A percentile compares a stretch with the other conserved stretches of the same genome.
These are phyloP conservation scores for Falco novaeseelandiae DNA, from an alignment of 2,797 vertebrate species.

Conservation along the genomic window DNA sequence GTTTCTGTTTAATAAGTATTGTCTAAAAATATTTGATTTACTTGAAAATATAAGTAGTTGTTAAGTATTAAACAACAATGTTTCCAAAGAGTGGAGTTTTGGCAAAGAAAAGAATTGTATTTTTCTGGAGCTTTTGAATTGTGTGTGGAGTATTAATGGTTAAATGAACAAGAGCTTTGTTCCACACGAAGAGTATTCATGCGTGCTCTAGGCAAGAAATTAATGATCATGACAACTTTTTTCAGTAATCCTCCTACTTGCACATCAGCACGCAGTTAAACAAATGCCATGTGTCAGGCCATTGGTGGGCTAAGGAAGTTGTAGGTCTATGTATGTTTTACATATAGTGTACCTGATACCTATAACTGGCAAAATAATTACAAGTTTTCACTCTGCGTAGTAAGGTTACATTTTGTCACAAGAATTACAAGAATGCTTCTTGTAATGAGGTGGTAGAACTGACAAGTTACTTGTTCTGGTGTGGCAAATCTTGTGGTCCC, in stretches of 20 bases:
- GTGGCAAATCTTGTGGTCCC: background rate
- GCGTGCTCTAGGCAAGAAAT: background rate
- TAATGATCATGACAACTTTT: background rate
- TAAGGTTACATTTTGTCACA: background rate
- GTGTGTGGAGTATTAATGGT: background rate
- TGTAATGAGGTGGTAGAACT: background rate
- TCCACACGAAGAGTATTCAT: background rate
- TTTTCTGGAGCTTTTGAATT: background rate
- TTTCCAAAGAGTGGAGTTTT: background rate
- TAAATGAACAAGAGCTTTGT: background rate
- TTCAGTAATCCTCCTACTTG: background rate
- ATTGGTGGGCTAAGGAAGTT: background rate
- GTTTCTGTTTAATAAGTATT: background rate
- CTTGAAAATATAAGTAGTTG: background rate
- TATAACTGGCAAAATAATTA: background rate
- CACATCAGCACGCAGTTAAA: background rate
- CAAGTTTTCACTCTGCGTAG: background rate
- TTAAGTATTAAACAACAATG: background rate
- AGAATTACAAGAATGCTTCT: background rate
- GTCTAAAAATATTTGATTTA: background rate
- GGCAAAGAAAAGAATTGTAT: background rate
- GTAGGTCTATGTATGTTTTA: fast-evolving
- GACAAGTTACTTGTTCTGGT: background rate
- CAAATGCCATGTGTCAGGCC: background rate
- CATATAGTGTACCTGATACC: background rate